These are phyloP conservation scores for Colaptes auratus DNA, from an alignment of 2,113 vertebrate species.

Conservation along the genomic window DNA sequence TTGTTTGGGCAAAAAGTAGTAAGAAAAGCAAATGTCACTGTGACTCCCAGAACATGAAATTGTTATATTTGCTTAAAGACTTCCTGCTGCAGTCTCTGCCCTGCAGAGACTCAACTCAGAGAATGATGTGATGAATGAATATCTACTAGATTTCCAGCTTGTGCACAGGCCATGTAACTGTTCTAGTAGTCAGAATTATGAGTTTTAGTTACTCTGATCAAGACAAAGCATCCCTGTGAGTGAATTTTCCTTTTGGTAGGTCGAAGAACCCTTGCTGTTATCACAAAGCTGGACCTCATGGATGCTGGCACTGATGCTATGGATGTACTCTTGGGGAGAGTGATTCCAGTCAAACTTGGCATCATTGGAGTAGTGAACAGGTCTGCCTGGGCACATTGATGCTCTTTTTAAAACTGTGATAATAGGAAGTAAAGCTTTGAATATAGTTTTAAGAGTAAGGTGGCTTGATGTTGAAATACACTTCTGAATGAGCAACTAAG, in stretches of 20 bases:
- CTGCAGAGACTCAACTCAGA: too few species aligned
- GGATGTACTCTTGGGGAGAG: slow-evolving; percentile 97
- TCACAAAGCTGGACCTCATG: slow-evolving; percentile 98
- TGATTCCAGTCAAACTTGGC: slow-evolving; percentile 97
- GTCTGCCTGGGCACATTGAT: slow-evolving; percentile 67
- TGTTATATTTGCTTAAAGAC: too few species aligned
- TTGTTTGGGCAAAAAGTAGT: too few species aligned
- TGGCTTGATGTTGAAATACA: background rate
- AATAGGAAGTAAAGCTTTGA: background rate
- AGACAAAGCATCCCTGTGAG: background rate
- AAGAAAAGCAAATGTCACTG: too few species aligned
- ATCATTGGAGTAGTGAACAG: slow-evolving; percentile 99
- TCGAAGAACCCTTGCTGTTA: slow-evolving; percentile 94
- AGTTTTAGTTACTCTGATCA: background rate
- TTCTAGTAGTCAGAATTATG: background rate
- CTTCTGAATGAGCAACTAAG: background rate
- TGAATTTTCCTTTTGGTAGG: slow-evolving; percentile 76
- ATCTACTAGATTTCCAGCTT: too few species aligned
- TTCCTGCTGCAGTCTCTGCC: too few species aligned
- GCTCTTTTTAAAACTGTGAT: background rate
- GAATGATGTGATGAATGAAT: too few species aligned
- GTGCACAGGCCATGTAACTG: background rate
- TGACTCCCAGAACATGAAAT: too few species aligned
- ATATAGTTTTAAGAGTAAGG: background rate
- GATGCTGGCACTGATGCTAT: slow-evolving; percentile 98